These are phyloP conservation scores for Capitulum mitella DNA, from an alignment of 2,888 invertebrate species.

Conservation along the genomic window DNA sequence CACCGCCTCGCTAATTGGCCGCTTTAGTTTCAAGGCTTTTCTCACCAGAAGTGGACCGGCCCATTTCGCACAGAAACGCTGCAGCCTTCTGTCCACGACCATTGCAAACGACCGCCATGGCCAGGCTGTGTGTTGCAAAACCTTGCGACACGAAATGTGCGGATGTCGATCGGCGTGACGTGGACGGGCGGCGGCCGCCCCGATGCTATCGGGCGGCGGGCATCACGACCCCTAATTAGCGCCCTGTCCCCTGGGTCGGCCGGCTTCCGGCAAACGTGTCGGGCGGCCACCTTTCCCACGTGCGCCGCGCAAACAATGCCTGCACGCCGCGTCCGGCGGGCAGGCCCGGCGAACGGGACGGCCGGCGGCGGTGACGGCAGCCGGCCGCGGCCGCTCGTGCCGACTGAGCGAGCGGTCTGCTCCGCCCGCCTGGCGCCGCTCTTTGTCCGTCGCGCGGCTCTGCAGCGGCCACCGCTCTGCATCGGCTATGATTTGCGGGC, in stretches of 20 bases:
- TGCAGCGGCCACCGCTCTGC: background rate
- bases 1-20: background rate
- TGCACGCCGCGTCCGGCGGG: too few relatives aligned
- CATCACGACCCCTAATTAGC: background rate
- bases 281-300: background rate
- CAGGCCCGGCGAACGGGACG: too few relatives aligned
- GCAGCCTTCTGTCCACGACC: background rate
- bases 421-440: background rate
- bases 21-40: slow-evolving; percentile 21
- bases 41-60: slow-evolving; percentile 1
- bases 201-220: background rate
- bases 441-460: background rate
- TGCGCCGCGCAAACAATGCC: background rate
- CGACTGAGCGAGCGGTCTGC: too few relatives aligned
- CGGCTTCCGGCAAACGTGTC: background rate
- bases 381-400: too few relatives aligned
- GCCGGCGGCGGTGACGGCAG: too few relatives aligned
- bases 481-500: background rate
- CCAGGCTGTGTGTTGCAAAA: background rate
- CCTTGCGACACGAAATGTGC: background rate
- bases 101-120: background rate
- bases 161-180: background rate
- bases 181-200: background rate
- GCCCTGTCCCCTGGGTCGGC: background rate
- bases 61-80: background rate